Conservation (phyloP, 2,888 invertebrate genomes). For the Leptothorax acervorum region DNA sequence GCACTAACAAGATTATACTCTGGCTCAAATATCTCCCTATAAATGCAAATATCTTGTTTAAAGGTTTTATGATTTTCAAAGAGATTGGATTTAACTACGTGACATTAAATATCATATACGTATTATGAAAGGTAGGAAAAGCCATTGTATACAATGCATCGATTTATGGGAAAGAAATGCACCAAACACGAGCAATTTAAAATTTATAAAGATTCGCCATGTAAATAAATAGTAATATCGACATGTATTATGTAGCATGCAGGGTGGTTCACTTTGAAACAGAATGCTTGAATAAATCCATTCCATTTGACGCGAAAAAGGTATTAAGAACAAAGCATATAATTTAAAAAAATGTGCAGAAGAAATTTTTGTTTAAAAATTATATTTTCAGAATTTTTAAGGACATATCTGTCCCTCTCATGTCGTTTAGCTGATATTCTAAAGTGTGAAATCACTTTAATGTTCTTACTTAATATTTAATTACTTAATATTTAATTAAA, state of each 20-base stretch:
- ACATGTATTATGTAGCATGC: slow-evolving; percentile 9
- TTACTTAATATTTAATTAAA: neutral
- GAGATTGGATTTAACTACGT: neutral
- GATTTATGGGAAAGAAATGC: neutral
- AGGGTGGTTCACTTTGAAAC: slow-evolving; percentile 20
- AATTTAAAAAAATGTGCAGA: neutral
- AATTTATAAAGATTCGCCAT: neutral
- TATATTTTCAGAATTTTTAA: neutral
- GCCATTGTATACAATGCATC: neutral
- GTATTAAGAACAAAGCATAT: neutral
- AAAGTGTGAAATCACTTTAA: neutral
- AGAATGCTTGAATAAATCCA: neutral
- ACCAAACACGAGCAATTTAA: slow-evolving; percentile 5
- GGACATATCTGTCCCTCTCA: neutral
- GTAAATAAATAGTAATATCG: slow-evolving; percentile 20
- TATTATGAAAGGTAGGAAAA: slow-evolving; percentile 3
- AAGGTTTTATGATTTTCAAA: slow-evolving; percentile 7
- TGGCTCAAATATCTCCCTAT: slow-evolving; percentile 1
- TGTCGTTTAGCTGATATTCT: neutral
- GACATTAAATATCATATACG: neutral
- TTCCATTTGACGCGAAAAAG: neutral
- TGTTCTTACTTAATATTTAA: neutral
- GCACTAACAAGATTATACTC: neutral
- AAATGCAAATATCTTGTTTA: slow-evolving; percentile 10
- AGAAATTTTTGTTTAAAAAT: neutral